A percentile compares a stretch with the other conserved stretches of the same genome.
phyloP scores from a whole-genome alignment of 2,888 invertebrate species.

The Cerceris rybyensis region DNA sequence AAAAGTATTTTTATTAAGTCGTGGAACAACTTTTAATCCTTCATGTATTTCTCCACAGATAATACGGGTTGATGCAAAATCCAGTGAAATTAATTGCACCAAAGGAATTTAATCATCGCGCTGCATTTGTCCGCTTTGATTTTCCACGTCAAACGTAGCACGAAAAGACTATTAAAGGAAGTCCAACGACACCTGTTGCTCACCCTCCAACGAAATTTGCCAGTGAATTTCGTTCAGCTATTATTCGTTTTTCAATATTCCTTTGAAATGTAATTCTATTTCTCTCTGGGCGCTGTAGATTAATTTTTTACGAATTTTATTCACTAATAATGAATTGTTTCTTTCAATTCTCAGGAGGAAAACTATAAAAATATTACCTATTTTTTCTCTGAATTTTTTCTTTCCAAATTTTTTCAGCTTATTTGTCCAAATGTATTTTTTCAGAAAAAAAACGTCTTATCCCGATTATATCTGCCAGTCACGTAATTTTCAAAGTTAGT shows the following conservation, averaged over 20 bases:
- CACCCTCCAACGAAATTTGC: slow-evolving; percentile 6
- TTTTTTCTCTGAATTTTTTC: background rate
- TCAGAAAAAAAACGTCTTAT: slow-evolving; percentile 1
- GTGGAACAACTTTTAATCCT: no score
- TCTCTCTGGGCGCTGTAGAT: background rate
- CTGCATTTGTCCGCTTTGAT: background rate
- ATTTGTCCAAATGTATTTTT: background rate
- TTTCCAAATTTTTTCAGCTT: background rate
- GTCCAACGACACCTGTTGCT: slow-evolving; percentile 57
- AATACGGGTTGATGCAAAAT: no score
- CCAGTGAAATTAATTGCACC: no score
- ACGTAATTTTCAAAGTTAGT: slow-evolving; percentile 49
- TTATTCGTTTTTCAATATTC: background rate
- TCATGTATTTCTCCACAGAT: no score
- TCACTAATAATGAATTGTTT: no score
- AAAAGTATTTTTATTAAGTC: no score
- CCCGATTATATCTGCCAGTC: slow-evolving; percentile 27
- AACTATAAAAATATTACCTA: background rate
- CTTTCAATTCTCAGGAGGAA: no score
- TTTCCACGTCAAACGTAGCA: slow-evolving; percentile 1
- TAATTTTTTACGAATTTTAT: no score
- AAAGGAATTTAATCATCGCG: background rate
- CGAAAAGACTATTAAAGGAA: slow-evolving; percentile 27
- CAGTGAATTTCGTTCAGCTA: background rate
- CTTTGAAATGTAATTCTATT: background rate